Evolutionary conservation across 2,888 invertebrate genomes (phyloP).

Genomic region (Crocallis elinguaria): DNA sequence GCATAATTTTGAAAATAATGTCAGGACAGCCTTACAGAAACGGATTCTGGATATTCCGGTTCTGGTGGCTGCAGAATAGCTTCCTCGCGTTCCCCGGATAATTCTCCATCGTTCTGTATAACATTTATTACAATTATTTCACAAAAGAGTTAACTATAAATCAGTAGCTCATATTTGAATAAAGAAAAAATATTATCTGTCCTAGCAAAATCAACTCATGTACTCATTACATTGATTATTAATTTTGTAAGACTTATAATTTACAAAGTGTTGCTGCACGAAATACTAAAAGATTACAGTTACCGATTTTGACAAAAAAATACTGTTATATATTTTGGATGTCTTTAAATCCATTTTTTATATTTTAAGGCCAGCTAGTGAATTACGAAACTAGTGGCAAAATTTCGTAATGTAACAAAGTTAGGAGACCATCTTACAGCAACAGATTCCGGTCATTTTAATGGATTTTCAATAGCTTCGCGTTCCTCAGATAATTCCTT

Average conservation of each 20-base stretch:
- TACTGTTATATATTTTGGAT: not conserved
- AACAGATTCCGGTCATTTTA: not conserved
- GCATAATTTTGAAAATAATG: conserved; percentile 2
- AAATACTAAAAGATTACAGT: too few species aligned
- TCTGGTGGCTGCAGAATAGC: not conserved
- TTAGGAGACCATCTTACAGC: conserved; percentile 8
- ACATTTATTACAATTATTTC: conserved; percentile 5
- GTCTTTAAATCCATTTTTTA: conserved; percentile 5
- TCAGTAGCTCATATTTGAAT: too few species aligned
- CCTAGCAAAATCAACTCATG: too few species aligned
- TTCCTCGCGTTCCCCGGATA: conserved; percentile 5
- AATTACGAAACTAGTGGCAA: conserved; percentile 6
- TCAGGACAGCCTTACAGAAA: conserved; percentile 15
- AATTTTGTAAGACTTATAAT: too few species aligned
- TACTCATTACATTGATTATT: too few species aligned
- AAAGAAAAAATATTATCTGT: too few species aligned
- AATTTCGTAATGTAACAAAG: not conserved
- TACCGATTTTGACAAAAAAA: too few species aligned
- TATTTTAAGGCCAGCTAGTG: not conserved
- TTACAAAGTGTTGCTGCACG: too few species aligned
- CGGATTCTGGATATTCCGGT: conserved; percentile 1
- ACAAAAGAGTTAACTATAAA: not conserved
- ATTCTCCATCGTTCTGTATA: conserved; percentile 15
- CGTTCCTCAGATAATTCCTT: not conserved
- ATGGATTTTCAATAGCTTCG: not conserved